Conservation (phyloP, 2,888 invertebrate species). For the Acrocera orbiculus region DNA sequence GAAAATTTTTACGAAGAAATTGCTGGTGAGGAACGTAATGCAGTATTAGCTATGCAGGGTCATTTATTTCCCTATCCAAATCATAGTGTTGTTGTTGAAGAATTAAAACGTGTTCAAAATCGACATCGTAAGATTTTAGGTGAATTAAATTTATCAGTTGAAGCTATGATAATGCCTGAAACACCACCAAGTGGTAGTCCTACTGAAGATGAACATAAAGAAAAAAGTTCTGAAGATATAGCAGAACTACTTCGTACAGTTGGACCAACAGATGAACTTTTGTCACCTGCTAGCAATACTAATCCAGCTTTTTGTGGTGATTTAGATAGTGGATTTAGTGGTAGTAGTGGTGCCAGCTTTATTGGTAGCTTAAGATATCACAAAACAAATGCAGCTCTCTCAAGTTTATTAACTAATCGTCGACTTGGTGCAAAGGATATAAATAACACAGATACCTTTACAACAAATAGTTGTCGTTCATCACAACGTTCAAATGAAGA, state of each 20-base stretch:
- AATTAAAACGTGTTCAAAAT: slow-evolving; percentile 65
- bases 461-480: slow-evolving; percentile 24
- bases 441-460: too few species aligned
- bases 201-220: slow-evolving; percentile 24
- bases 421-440: slow-evolving; percentile 15
- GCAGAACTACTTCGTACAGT: slow-evolving; percentile 45
- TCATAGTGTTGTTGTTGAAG: slow-evolving; percentile 62
- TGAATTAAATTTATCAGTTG: slow-evolving; percentile 71
- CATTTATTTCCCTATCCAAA: slow-evolving; percentile 49
- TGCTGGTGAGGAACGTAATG: slow-evolving; percentile 12
- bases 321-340: slow-evolving; percentile 68
- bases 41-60: slow-evolving; percentile 18
- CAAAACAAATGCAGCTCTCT: slow-evolving; percentile 23
- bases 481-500: slow-evolving; percentile 22
- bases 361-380: slow-evolving; percentile 45
- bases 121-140: slow-evolving; percentile 68
- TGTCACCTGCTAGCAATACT: slow-evolving; percentile 45
- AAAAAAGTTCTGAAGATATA: slow-evolving; percentile 43
- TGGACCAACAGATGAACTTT: slow-evolving; percentile 51
- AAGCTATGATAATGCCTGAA: slow-evolving; percentile 80
- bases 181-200: slow-evolving; percentile 34
- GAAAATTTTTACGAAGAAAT: slow-evolving; percentile 21
- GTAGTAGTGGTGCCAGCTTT: slow-evolving; percentile 67
- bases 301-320: slow-evolving; percentile 34
- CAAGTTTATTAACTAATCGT: slow-evolving; percentile 31